Base-by-base conservation (phyloP, 1,140 invertebrate genomes). In the Calliopsis andreniformis region DNA sequence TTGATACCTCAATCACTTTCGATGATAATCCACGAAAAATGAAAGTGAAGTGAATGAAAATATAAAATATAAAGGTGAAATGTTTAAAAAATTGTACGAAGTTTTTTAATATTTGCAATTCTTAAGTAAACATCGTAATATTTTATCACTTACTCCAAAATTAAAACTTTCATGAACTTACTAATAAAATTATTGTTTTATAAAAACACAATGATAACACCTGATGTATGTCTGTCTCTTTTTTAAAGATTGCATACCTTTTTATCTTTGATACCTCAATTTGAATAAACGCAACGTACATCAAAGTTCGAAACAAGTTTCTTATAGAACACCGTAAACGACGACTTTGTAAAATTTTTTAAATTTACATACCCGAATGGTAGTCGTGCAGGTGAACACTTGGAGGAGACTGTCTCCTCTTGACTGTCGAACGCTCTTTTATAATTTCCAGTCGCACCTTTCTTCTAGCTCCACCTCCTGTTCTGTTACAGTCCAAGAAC, bases 401-500 rank as follows among this genome's bases (percentile, higher is more conserved):
- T 86, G 83, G 75, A 84, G 80, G 73, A 82, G 81, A 90, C 89
- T 90, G 87, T 69, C 78, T 84, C 67, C 84, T 85, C 80, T 73
- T 61, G 70, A 61, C 53, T 61, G 59, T 68, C 78, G 76, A 73
- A 72, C 86, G 85, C 77, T 89, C 89, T 90, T 90, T 91, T 91
- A 91, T 91, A 91, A 91, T 90, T 89, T 91, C 71, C 79, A 79
- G 51, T 51, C 67, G 61, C 63, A 71, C 82, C 81, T 82, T 82
- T 86, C 82, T 80, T 83, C 58, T 73, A 56, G 49, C 75, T 75
- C 70, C 51, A 49, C 47, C 71, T 58, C 62, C 42, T 42, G 18
- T 30, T 2, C 49, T 23, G 18, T 3, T 16, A 23, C 4, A 28
- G 12, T 18, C 14, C 5, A 8, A 39, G 6, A 18, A 61, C 63